phyloP scores from a whole-genome alignment of 2,888 invertebrate genomes.

The Gymnoscelis rufifasciata region DNA sequence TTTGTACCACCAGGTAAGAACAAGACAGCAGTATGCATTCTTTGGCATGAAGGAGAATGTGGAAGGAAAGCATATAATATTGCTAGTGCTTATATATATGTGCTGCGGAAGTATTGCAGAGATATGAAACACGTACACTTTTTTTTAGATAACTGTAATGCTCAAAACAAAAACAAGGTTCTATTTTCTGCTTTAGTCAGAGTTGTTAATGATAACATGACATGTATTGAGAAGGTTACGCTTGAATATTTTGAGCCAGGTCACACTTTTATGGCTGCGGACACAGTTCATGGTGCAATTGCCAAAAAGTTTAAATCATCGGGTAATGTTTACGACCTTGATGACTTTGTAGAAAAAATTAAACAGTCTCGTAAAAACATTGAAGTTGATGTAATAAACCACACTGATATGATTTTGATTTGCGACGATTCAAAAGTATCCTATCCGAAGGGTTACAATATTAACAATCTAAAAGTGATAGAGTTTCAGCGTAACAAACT shows the following conservation, averaged over 20 bases:
- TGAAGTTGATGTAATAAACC: slow-evolving; percentile 18
- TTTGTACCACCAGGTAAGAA: slow-evolving; percentile 22
- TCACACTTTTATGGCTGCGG: slow-evolving; percentile 27
- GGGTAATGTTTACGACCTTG: slow-evolving; percentile 1
- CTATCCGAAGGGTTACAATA: slow-evolving; percentile 16
- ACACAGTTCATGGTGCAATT: slow-evolving; percentile 27
- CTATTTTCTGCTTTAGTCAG: slow-evolving; percentile 22
- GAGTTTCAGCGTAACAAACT: slow-evolving; percentile 12
- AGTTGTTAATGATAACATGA: slow-evolving; percentile 19
- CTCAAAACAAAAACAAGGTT: slow-evolving; percentile 28
- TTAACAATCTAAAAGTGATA: slow-evolving; percentile 16
- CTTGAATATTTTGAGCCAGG: slow-evolving; percentile 27
- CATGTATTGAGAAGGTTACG: slow-evolving; percentile 17
- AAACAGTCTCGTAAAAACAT: slow-evolving; percentile 23
- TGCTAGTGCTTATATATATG: not conserved
- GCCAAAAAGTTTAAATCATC: slow-evolving; percentile 13
- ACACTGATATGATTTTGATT: slow-evolving; percentile 17
- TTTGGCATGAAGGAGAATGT: slow-evolving; percentile 22
- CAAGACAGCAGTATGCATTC: slow-evolving; percentile 13
- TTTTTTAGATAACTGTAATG: slow-evolving; percentile 19
- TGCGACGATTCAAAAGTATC: slow-evolving; percentile 10
- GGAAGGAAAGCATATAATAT: slow-evolving; percentile 4
- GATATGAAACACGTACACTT: not conserved
- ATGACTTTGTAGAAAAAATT: slow-evolving; percentile 4
- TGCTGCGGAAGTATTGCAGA: not conserved